phyloP scores from a whole-genome alignment of 2,797 vertebrate genomes.

The Tinamus major region DNA sequence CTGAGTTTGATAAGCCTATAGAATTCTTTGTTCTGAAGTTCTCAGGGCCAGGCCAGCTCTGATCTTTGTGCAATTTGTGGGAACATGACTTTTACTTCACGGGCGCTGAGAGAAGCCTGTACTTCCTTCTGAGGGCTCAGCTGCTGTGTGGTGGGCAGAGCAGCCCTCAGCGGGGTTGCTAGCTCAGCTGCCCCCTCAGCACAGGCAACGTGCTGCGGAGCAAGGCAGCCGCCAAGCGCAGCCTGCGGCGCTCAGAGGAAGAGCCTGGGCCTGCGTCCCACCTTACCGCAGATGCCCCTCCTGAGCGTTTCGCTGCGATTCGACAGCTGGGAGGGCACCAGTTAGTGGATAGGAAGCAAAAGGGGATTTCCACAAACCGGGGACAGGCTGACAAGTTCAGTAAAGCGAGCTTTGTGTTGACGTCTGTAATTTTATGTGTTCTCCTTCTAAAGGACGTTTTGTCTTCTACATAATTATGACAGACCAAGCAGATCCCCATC shows the following conservation, averaged over 20 bases:
- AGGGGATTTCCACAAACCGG: neutral
- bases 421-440: neutral
- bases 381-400: no score
- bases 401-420: no score
- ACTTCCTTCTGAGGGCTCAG: no score
- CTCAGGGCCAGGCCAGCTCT: neutral
- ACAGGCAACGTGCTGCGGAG: neutral
- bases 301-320: neutral
- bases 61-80: neutral
- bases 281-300: fast-evolving
- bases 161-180: no score
- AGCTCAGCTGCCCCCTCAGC: no score
- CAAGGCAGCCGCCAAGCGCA: neutral
- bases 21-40: neutral
- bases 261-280: no score
- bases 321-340: fast-evolving
- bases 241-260: no score
- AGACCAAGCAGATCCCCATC: neutral
- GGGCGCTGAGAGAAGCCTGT: neutral
- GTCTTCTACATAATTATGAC: neutral
- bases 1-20: neutral
- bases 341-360: neutral
- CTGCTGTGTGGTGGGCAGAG: no score
- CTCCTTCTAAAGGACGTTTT: neutral
- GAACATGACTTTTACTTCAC: neutral